A percentile compares a stretch with the other conserved stretches of the same genome.
Evolutionary conservation across 2,888 invertebrate species (phyloP).

Genomic region (Idaea straminata): DNA sequence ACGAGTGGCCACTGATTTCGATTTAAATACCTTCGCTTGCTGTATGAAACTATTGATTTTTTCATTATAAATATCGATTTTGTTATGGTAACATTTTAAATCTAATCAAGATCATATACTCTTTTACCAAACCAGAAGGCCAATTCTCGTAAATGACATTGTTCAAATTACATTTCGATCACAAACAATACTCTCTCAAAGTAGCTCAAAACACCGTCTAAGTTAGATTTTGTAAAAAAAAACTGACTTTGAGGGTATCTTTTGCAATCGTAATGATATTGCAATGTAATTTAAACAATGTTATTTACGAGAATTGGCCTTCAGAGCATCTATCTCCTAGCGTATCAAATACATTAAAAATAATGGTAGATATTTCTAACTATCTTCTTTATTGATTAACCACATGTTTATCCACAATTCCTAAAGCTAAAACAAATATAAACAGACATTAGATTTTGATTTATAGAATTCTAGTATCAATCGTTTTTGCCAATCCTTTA

Average conservation of each 20-base stretch:
- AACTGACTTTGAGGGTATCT: too few relatives aligned
- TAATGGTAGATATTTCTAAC: background rate
- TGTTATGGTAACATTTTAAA: background rate
- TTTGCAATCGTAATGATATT: too few relatives aligned
- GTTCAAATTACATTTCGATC: too few relatives aligned
- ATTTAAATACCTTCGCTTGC: slow-evolving; percentile 49
- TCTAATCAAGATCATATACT: too few relatives aligned
- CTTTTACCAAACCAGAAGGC: too few relatives aligned
- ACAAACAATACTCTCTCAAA: too few relatives aligned
- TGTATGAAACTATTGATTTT: background rate
- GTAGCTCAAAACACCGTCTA: too few relatives aligned
- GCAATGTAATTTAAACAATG: too few relatives aligned
- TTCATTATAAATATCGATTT: background rate
- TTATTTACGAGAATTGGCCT: too few relatives aligned
- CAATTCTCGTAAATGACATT: too few relatives aligned
- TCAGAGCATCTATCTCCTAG: background rate
- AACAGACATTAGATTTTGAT: background rate
- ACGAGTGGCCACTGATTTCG: slow-evolving; percentile 42
- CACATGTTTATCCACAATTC: background rate
- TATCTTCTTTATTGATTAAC: background rate
- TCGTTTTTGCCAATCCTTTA: background rate
- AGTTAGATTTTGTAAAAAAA: too few relatives aligned
- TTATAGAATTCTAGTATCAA: background rate
- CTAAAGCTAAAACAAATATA: background rate
- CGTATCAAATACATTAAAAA: background rate